Conservation (phyloP, 1,140 invertebrate species). For the Lethrus apterus region DNA sequence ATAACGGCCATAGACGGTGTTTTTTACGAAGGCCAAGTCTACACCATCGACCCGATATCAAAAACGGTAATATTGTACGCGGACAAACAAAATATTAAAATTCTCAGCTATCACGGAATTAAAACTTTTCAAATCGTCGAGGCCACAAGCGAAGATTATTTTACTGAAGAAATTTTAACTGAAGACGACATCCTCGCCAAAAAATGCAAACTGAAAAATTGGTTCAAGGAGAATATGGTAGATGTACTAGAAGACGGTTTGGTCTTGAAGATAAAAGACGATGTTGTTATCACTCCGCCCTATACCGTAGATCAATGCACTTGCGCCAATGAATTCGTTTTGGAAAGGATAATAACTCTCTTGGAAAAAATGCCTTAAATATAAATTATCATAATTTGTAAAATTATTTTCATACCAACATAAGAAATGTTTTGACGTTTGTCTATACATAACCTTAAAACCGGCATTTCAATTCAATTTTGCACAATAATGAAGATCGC, state of each 20-base stretch:
- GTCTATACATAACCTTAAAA: no score
- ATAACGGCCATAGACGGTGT: slow-evolving; percentile 27
- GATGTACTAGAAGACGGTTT: slow-evolving; percentile 30
- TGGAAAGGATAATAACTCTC: slow-evolving; percentile 33
- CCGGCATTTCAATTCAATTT: neutral
- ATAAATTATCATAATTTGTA: neutral
- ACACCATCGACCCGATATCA: slow-evolving; percentile 34
- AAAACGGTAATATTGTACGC: slow-evolving; percentile 28
- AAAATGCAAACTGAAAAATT: slow-evolving; percentile 27
- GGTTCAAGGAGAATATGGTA: slow-evolving; percentile 34
- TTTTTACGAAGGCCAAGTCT: slow-evolving; percentile 23
- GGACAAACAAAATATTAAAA: slow-evolving; percentile 21
- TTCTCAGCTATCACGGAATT: slow-evolving; percentile 26
- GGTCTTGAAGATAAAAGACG: slow-evolving; percentile 31
- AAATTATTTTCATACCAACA: neutral
- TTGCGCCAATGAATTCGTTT: slow-evolving; percentile 35
- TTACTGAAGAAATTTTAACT: slow-evolving; percentile 13
- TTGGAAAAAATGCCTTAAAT: slow-evolving; percentile 33
- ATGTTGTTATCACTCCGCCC: slow-evolving; percentile 34
- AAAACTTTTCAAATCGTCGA: slow-evolving; percentile 20
- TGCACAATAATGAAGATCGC: neutral
- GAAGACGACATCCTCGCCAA: slow-evolving; percentile 9
- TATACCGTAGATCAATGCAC: slow-evolving; percentile 33
- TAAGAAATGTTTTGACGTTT: no score
- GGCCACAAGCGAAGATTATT: slow-evolving; percentile 18